A percentile compares a stretch with the other conserved stretches of the same genome.
Conservation (phyloP, 2,113 vertebrate species). For the Chamaea fasciata region DNA sequence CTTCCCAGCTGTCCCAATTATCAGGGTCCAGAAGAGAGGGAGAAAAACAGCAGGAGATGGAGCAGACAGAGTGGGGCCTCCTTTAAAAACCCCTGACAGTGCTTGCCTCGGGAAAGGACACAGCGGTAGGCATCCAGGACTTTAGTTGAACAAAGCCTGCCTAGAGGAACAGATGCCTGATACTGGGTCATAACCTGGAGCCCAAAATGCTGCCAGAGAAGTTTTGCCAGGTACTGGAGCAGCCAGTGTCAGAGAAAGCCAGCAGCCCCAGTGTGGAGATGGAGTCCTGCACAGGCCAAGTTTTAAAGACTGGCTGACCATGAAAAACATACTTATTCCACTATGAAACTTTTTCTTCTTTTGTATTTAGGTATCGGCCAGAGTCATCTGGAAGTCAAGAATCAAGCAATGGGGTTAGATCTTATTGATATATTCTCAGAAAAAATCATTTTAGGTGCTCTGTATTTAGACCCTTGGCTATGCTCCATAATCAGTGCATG, state of each 20-base stretch:
- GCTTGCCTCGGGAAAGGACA: background rate
- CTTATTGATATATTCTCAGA: background rate
- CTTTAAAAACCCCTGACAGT: background rate
- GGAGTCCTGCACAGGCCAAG: background rate
- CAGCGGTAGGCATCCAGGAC: background rate
- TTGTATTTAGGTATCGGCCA: background rate
- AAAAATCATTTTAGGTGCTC: background rate
- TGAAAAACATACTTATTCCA: background rate
- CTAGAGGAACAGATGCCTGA: background rate
- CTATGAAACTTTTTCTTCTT: background rate
- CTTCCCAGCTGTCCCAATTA: background rate
- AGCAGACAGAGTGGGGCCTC: background rate
- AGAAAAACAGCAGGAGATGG: background rate
- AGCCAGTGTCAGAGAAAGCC: background rate
- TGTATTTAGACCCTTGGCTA: background rate
- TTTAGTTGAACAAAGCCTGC: background rate
- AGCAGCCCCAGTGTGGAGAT: background rate
- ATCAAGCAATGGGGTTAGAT: background rate
- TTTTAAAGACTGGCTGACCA: background rate
- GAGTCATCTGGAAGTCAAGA: background rate
- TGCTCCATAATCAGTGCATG: background rate
- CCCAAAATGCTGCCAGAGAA: background rate
- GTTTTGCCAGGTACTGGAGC: background rate
- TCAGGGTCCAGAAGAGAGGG: background rate
- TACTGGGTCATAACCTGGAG: background rate